A percentile compares a stretch with the other conserved stretches of the same genome.
Conservation (phyloP, 2,797 vertebrate species). For the Vireo griseus region DNA sequence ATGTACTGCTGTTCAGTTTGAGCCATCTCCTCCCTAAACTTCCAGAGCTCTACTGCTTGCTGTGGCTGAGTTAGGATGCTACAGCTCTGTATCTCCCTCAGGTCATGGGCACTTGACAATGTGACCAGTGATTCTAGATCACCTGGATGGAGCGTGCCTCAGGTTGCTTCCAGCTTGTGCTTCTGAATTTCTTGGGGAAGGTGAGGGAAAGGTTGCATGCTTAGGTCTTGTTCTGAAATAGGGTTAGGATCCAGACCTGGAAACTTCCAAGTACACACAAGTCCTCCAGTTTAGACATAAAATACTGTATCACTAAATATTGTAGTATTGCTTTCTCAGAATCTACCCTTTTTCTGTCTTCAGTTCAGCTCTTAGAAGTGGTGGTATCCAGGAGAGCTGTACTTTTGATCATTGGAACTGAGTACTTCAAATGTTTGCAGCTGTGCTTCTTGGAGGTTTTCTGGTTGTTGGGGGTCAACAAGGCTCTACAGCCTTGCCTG, state of each 20-base stretch:
- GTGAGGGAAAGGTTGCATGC: background rate
- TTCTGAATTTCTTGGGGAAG: background rate
- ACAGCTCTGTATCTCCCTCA: background rate
- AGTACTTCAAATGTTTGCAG: background rate
- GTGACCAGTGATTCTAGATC: background rate
- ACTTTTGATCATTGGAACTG: background rate
- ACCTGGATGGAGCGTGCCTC: background rate
- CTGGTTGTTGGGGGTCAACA: too few relatives aligned
- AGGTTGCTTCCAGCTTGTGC: background rate
- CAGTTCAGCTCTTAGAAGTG: background rate
- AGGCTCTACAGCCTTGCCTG: too few relatives aligned
- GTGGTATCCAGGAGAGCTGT: background rate
- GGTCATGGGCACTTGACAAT: background rate
- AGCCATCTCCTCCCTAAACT: background rate
- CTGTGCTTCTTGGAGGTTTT: background rate
- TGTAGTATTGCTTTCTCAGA: background rate
- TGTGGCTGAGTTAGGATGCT: background rate
- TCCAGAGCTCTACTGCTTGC: background rate
- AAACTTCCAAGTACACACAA: fast-evolving
- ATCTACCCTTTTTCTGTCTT: background rate
- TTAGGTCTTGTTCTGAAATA: background rate
- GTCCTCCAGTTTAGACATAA: background rate
- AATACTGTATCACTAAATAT: background rate
- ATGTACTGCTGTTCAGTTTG: background rate
- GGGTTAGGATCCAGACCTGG: background rate